A percentile compares a stretch with the other conserved stretches of the same genome.
Evolutionary conservation across 2,888 invertebrate genomes (phyloP).

Genomic region (Perdita meconis): DNA sequence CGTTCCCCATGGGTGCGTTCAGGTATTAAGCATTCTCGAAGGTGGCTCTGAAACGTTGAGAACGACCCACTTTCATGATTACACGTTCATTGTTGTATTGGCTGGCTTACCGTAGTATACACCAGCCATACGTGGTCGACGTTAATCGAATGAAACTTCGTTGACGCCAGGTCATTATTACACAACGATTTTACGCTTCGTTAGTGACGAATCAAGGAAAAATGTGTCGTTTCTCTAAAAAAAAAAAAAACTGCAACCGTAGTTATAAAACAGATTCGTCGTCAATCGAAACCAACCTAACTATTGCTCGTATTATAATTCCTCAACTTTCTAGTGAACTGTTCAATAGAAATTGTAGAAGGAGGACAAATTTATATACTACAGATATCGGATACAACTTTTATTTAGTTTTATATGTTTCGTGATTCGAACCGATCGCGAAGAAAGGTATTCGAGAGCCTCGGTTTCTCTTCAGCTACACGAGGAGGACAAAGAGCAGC

Average conservation of each 20-base stretch:
- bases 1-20: slow-evolving; percentile 23
- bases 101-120: slow-evolving; percentile 32
- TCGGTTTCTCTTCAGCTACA: slow-evolving; percentile 14
- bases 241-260: too few relatives aligned
- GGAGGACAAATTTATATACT: too few relatives aligned
- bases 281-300: too few relatives aligned
- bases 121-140: slow-evolving; percentile 48
- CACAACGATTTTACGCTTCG: slow-evolving; percentile 41
- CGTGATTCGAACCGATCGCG: neutral
- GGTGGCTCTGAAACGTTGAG: slow-evolving; percentile 47
- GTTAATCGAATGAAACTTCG: slow-evolving; percentile 60
- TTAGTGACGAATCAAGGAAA: slow-evolving; percentile 18
- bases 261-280: too few relatives aligned
- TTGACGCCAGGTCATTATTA: slow-evolving; percentile 46
- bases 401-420: too few relatives aligned
- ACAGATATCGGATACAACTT: too few relatives aligned
- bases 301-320: too few relatives aligned
- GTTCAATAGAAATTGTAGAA: too few relatives aligned
- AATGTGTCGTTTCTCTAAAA: neutral
- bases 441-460: neutral
- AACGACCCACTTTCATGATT: slow-evolving; percentile 67
- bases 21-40: slow-evolving; percentile 54
- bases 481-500: slow-evolving; percentile 34
- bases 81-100: slow-evolving; percentile 62
- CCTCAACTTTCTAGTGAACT: too few relatives aligned